Conservation (phyloP, 2,113 vertebrate genomes). For the mouse (Mus musculus) region GRCm39 chr1:68213001-68213500, state of each 20-base stretch:
- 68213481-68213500: background rate
- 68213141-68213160: background rate
- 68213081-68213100: background rate
- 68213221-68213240: background rate
- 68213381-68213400: background rate
- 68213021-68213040: background rate
- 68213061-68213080: background rate
- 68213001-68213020: background rate
- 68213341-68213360: no score
- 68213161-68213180: background rate
- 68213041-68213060: background rate
- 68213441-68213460: background rate
- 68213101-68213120: no score
- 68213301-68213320: no score
- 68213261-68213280: no score
- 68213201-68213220: background rate
- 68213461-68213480: background rate
- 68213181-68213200: background rate
- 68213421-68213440: background rate
- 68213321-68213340: fast-evolving
- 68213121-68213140: no score
- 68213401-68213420: background rate
- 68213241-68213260: no score
- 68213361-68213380: background rate
- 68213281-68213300: background rate